Base-by-base conservation (phyloP, 92 coral and sea anemone genomes). In the Umimayanthus chanpuru region DNA sequence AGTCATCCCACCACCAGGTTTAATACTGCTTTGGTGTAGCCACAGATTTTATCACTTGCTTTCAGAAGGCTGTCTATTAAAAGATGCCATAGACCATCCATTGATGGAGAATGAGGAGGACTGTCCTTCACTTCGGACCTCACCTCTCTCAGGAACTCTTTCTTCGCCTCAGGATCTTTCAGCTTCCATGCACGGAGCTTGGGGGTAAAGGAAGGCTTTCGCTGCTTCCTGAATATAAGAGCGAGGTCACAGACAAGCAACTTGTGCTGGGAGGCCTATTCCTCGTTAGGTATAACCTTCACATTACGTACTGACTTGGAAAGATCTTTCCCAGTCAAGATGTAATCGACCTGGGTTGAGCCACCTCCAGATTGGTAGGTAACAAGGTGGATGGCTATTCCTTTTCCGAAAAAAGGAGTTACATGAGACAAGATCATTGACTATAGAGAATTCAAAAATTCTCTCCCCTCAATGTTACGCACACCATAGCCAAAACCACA, bases 351-450 rank as follows among this genome's bases (percentile, higher is more conserved):
- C 82, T 90, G 87, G 81, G 86, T 89, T 2, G 80, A 32, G 73
- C n/a, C 56, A 14, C 80, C 65, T 7, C 90, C 92, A 72, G 92
- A 86, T 49, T 68, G 81, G 23, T 6, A 80, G 5, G 92, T 86
- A 44, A n/a, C n/a, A n/a, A n/a, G n/a, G n/a, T n/a, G n/a, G n/a
- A n/a, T n/a, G n/a, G 71, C 86, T 90, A 7, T 26, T 81, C 66
- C 91, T 81, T 44, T 81, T 88, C 21, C 81, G 39, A 68, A 88
- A 80, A 64, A 79, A 64, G 90, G 92, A 78, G 90, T 86, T 85
- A 30, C 92, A 85, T 55, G 85, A 76, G 47, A 68, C 87, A 21
- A 90, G 9, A 50, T 86, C 53, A 50, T 78, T 81, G 49, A 82
- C 87, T 66, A 81, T 20, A 1, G 67, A 56, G 41, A 78, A 80